Percentiles rank a stretch among this genome's conserved stretches.
phyloP scores from a whole-genome alignment of 2,888 invertebrate genomes.

The Carterocephalus palaemon region DNA sequence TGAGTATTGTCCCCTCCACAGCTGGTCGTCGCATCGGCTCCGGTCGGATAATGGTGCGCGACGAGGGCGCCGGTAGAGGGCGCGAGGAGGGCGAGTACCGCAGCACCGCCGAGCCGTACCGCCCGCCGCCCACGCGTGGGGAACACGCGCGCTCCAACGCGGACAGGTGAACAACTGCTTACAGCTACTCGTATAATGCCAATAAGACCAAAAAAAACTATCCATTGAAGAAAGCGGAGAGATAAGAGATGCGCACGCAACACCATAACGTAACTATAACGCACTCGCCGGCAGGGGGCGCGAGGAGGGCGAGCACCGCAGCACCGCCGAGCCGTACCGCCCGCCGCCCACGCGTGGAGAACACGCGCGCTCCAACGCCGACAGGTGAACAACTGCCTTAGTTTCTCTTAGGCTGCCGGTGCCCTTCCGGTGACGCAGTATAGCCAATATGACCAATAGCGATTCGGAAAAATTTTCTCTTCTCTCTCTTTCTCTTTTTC shows the following conservation, averaged over 20 bases:
- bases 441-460: too few species aligned
- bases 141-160: conserved; percentile 46
- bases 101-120: conserved; percentile 33
- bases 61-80: conserved; percentile 54
- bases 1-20: background rate
- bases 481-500: too few species aligned
- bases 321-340: conserved; percentile 34
- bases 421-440: too few species aligned
- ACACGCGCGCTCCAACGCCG: conserved; percentile 48
- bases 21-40: conserved; percentile 86
- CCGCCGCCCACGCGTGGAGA: conserved; percentile 34
- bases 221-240: conserved; percentile 44
- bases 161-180: conserved; percentile 61
- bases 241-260: too few species aligned
- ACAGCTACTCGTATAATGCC: too few species aligned
- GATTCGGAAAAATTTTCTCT: too few species aligned
- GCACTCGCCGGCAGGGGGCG: too few species aligned
- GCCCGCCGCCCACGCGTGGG: conserved; percentile 33
- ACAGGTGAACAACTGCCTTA: too few species aligned
- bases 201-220: too few species aligned
- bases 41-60: conserved; percentile 87
- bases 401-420: too few species aligned
- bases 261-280: too few species aligned
- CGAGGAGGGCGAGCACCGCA: conserved; percentile 31
- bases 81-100: conserved; percentile 32